A percentile compares a stretch with the other conserved stretches of the same genome.
phyloP scores from a whole-genome alignment of 2,888 invertebrate species.

The Diadegma fenestrale region DNA sequence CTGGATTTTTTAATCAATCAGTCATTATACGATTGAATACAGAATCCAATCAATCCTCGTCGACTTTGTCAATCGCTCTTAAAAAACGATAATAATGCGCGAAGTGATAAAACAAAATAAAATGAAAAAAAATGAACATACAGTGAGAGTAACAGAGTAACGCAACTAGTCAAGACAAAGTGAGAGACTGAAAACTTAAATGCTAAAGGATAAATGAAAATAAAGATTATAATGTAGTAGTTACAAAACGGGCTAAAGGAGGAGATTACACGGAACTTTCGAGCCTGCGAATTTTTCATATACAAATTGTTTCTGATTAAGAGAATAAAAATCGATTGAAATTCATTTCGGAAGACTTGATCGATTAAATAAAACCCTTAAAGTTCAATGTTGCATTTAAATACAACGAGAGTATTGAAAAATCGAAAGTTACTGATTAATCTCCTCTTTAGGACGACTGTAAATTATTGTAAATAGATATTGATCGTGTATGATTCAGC shows the following conservation, averaged over 20 bases:
- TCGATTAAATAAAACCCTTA: no score
- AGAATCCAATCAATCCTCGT: slow-evolving; percentile 1
- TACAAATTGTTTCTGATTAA: neutral
- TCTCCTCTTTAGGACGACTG: slow-evolving; percentile 68
- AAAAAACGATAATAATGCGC: slow-evolving; percentile 40
- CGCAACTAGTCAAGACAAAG: slow-evolving; percentile 57
- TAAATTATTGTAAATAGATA: slow-evolving; percentile 82
- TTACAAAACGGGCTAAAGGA: slow-evolving; percentile 57
- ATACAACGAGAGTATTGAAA: neutral
- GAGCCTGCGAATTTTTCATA: neutral
- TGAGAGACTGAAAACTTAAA: slow-evolving; percentile 63
- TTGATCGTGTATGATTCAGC: slow-evolving; percentile 76
- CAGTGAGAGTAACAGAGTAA: slow-evolving; percentile 46
- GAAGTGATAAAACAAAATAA: slow-evolving; percentile 45
- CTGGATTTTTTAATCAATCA: slow-evolving; percentile 12
- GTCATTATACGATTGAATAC: slow-evolving; percentile 19
- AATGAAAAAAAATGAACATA: slow-evolving; percentile 19
- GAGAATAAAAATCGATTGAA: neutral
- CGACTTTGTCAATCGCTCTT: slow-evolving; percentile 39
- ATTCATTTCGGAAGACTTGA: neutral
- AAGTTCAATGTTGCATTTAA: no score
- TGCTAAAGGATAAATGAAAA: slow-evolving; percentile 47
- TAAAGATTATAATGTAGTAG: slow-evolving; percentile 65
- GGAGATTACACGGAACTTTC: slow-evolving; percentile 36
- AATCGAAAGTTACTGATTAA: slow-evolving; percentile 35